Evolutionary conservation across 2,113 vertebrate genomes (phyloP), one percentile per base, ranked within the genome.

Genomic region (Origma solitaria): DNA sequence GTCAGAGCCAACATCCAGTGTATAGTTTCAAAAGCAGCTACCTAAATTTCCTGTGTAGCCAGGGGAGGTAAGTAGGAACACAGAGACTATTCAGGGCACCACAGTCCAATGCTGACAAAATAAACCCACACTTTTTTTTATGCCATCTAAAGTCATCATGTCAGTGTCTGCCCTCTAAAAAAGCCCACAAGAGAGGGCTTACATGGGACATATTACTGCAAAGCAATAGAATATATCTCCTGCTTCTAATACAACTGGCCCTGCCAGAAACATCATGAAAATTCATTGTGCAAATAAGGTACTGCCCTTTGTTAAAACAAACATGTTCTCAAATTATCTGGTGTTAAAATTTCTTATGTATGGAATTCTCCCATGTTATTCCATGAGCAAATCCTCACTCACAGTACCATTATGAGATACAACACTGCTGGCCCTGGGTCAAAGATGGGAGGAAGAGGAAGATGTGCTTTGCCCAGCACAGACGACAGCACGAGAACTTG

Each of bases 11-110:
- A 19, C 0, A 1, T 13, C 38, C 33, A 23, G 1, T 10, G 50
- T 1, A 2, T 0, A 22, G 8, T 38, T 78, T 62, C 51, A 79
- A 78, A 82, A n/a, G 10, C 2, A 45, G 21, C 33, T 50, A 22
- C 54, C 9, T 30, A 58, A 28, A 44, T 38, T 61, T 61, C 54
- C 45, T 28, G 5, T n/a, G 22, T 15, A 65, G 30, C 17, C 40
- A 35, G 22, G 5, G 20, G 25, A 83, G 28, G 20, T 37, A 8
- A 0, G 0, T 3, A 35, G 28, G 47, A 30, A 40, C 17, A 28
- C 15, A 0, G 38, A 69, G 17, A 57, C 24, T 65, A 13, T 23
- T 61, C 60, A 37, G 45, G 42, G 50, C 73, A 78, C 24, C 15
- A 20, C 17, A 64, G 66, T 18, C 56, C 62, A 86, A 3, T 5